Percentiles rank a stretch among this genome's conserved stretches.
These are phyloP conservation scores for Orchesella cincta DNA, from an alignment of 1,140 invertebrate genomes.

Conservation along the genomic window DNA sequence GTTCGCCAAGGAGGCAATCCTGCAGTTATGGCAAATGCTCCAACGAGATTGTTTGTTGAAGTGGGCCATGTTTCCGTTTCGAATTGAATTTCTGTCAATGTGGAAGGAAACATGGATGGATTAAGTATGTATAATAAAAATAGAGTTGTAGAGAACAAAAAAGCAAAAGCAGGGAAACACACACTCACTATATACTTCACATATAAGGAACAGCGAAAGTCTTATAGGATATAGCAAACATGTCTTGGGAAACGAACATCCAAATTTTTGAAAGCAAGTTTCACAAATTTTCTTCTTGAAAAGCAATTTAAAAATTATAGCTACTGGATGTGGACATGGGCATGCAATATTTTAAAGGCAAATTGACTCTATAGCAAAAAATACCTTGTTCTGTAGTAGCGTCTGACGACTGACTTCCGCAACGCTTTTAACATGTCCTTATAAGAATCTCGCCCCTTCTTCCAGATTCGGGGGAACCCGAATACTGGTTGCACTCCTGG, in stretches of 20 bases:
- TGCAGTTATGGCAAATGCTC: slow-evolving; percentile 53
- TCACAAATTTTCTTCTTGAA: too few relatives aligned
- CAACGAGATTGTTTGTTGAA: slow-evolving; percentile 58
- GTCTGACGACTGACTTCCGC: slow-evolving; percentile 52
- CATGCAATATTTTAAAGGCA: too few relatives aligned
- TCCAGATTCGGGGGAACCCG: slow-evolving; percentile 55
- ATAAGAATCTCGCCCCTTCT: slow-evolving; percentile 54
- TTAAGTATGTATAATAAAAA: neutral
- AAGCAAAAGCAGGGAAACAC: too few relatives aligned
- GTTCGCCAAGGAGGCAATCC: slow-evolving; percentile 53
- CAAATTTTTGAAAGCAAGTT: too few relatives aligned
- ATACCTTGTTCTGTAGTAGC: slow-evolving; percentile 53
- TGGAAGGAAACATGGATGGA: neutral
- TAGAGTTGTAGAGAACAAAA: too few relatives aligned
- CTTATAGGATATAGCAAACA: too few relatives aligned
- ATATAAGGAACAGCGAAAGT: too few relatives aligned
- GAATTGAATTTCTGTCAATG: slow-evolving; percentile 56
- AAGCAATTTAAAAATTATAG: too few relatives aligned
- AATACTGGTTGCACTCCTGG: slow-evolving; percentile 56
- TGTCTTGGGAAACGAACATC: too few relatives aligned
- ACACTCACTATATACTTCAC: too few relatives aligned
- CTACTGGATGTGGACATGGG: too few relatives aligned
- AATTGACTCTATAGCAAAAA: slow-evolving; percentile 35
- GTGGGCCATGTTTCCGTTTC: slow-evolving; percentile 61
- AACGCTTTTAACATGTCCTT: slow-evolving; percentile 54